phyloP scores from a whole-genome alignment of 1,140 invertebrate genomes.

The Aradophagus sp. region DNA sequence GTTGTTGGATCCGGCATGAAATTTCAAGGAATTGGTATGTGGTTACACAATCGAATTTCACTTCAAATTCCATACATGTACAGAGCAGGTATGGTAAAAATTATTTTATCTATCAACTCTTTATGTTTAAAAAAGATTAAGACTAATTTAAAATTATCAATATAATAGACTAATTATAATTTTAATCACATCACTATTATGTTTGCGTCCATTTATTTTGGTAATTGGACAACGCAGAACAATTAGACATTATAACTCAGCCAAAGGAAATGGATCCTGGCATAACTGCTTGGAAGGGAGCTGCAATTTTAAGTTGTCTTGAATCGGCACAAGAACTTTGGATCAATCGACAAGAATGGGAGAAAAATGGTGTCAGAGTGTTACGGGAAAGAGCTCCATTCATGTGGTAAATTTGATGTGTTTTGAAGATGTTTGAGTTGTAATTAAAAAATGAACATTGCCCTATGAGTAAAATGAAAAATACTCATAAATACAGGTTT shows the following conservation, averaged over 20 bases:
- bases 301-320: constrained; percentile 91
- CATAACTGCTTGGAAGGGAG: constrained; percentile 94
- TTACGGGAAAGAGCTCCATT: constrained; percentile 91
- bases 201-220: too few relatives aligned
- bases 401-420: constrained; percentile 78
- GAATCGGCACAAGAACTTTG: constrained; percentile 95
- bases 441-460: too few relatives aligned
- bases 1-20: constrained; percentile 94
- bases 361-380: constrained; percentile 87
- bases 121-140: too few relatives aligned
- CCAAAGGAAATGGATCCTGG: constrained; percentile 93
- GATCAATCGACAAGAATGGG: constrained; percentile 92
- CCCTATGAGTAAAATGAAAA: background rate
- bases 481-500: constrained; percentile 32
- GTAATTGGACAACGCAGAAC: too few relatives aligned
- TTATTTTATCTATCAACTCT: too few relatives aligned
- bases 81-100: constrained; percentile 76
- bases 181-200: too few relatives aligned
- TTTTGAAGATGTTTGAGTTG: background rate
- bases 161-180: too few relatives aligned
- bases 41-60: constrained; percentile 91
- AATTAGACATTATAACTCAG: constrained; percentile 87
- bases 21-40: constrained; percentile 88
- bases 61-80: constrained; percentile 88
- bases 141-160: too few relatives aligned